These are phyloP conservation scores for Silurus asotus DNA, from an alignment of 2,113 vertebrate species.

Conservation along the genomic window DNA sequence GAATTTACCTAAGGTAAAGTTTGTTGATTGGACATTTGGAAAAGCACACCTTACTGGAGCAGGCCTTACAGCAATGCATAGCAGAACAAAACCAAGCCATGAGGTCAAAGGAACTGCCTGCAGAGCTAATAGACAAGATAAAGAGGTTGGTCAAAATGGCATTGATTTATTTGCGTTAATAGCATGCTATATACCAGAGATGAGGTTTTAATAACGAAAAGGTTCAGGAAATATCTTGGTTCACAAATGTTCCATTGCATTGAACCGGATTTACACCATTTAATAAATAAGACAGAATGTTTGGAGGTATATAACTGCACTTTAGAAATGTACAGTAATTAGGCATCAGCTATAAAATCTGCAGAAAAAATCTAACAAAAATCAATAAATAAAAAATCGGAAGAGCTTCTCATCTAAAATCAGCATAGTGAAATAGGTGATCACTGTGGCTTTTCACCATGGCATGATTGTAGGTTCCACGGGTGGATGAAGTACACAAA, in stretches of 20 bases:
- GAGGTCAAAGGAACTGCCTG: no score
- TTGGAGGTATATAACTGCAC: background rate
- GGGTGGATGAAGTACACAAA: background rate
- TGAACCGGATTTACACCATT: background rate
- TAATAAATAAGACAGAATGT: background rate
- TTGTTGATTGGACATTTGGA: no score
- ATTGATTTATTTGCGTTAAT: background rate
- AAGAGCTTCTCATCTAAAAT: background rate
- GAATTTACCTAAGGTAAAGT: no score
- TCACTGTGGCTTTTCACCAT: background rate
- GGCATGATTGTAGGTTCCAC: background rate
- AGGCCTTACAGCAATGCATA: no score
- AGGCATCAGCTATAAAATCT: no score
- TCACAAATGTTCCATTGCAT: background rate
- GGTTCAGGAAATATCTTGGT: background rate
- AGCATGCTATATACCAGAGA: background rate
- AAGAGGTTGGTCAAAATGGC: background rate
- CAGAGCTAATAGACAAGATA: no score
- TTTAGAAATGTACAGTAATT: background rate
- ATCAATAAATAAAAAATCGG: background rate
- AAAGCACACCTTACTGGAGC: no score
- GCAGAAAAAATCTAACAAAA: background rate
- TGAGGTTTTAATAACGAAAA: no score
- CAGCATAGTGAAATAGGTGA: background rate
- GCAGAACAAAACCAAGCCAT: no score